Conservation (phyloP, 2,113 vertebrate genomes). For the Cynopterus brachyotis region DNA sequence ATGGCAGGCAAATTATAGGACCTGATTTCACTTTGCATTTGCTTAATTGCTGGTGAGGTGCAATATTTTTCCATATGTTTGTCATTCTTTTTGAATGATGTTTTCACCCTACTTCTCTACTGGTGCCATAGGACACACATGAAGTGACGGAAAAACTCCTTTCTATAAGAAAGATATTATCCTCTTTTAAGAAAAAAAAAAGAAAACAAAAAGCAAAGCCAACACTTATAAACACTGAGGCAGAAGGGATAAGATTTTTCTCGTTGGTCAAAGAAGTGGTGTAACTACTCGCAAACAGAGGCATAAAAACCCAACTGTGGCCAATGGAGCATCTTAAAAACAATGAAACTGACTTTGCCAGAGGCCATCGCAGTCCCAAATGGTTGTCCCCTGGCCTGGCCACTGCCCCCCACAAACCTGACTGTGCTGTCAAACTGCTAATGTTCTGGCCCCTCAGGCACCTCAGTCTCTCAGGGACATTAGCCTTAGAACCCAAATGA, state of each 20-base stretch:
- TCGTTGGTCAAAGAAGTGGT: background rate
- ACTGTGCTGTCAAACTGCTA: background rate
- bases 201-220: background rate
- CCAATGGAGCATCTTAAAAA: background rate
- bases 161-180: background rate
- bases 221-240: background rate
- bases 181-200: background rate
- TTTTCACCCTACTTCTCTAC: background rate
- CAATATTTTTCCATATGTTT: background rate
- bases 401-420: background rate
- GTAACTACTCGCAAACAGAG: background rate
- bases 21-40: background rate
- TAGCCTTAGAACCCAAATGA: background rate
- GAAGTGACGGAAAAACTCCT: background rate
- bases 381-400: background rate
- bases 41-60: background rate
- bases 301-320: background rate
- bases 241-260: background rate
- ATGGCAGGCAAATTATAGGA: rapidly evolving
- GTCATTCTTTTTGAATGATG: background rate
- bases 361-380: too few species aligned
- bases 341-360: background rate
- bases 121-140: background rate
- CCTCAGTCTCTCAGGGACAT: background rate
- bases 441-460: background rate